Evolutionary conservation across 1,140 invertebrate genomes (phyloP).

Genomic region (Agrypnia vestita): DNA sequence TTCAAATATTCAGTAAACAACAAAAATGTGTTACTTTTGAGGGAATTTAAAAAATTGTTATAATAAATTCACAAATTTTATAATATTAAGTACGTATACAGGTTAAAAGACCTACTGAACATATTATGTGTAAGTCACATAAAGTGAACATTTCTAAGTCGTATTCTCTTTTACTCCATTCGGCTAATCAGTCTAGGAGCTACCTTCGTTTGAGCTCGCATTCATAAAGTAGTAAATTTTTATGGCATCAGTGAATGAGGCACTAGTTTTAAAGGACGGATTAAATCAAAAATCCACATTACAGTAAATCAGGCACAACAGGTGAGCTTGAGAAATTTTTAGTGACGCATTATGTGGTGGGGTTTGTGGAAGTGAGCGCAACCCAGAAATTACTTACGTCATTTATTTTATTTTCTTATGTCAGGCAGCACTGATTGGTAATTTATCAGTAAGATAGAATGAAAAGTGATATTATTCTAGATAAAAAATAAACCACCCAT

Average conservation of each 20-base stretch:
- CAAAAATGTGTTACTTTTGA: neutral
- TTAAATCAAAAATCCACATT: neutral
- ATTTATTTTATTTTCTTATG: too few relatives aligned
- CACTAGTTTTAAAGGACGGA: constrained; percentile 21
- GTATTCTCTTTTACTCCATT: neutral
- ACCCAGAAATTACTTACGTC: too few relatives aligned
- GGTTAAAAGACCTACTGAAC: neutral
- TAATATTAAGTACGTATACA: constrained; percentile 38
- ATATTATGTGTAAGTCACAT: neutral
- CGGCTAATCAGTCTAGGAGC: constrained; percentile 13
- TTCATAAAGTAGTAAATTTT: neutral
- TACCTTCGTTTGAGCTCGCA: neutral
- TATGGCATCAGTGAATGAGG: neutral
- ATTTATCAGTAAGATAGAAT: too few relatives aligned
- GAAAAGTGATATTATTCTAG: too few relatives aligned
- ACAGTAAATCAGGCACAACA: constrained; percentile 9
- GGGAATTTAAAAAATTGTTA: neutral
- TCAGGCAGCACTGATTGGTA: too few relatives aligned
- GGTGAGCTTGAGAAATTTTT: constrained; percentile 29
- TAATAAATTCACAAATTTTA: neutral
- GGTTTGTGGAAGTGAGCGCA: too few relatives aligned
- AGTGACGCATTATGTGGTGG: neutral
- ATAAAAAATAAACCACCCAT: too few relatives aligned
- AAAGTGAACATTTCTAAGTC: neutral
- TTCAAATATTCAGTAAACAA: too few relatives aligned